Evolutionary conservation across 2,888 invertebrate species (phyloP).

Genomic region (Margaritifera margaritifera): DNA sequence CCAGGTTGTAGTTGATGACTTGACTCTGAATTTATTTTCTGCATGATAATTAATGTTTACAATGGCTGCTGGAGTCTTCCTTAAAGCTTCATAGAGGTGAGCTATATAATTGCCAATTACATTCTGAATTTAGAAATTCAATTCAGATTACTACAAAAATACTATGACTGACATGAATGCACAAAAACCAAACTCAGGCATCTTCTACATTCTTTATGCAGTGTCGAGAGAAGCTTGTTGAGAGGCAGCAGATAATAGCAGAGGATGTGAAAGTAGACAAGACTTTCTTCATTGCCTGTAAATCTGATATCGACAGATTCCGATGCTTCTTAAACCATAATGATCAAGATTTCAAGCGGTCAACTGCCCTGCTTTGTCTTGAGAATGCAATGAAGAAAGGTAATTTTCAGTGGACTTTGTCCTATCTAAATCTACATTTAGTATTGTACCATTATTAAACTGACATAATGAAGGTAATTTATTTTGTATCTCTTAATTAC

Average conservation of each 20-base stretch:
- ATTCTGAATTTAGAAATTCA: too few species aligned
- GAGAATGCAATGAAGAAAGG: slow-evolving; percentile 77
- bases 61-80: too few species aligned
- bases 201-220: slow-evolving; percentile 48
- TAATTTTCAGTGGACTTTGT: slow-evolving; percentile 26
- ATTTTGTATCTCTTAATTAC: too few species aligned
- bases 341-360: slow-evolving; percentile 82
- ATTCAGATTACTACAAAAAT: too few species aligned
- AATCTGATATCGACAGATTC: slow-evolving; percentile 88
- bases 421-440: neutral
- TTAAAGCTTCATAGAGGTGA: too few species aligned
- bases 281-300: slow-evolving; percentile 90
- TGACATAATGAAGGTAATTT: too few species aligned
- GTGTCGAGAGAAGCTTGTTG: slow-evolving; percentile 88
- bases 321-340: slow-evolving; percentile 85
- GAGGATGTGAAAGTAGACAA: slow-evolving; percentile 93
- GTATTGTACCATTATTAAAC: neutral
- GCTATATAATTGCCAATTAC: too few species aligned
- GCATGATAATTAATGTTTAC: too few species aligned
- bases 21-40: too few species aligned
- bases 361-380: slow-evolving; percentile 92
- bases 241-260: slow-evolving; percentile 89
- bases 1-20: too few species aligned
- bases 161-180: too few species aligned
- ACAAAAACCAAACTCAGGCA: too few species aligned